Evolutionary conservation across 2,113 vertebrate species (phyloP).

Genomic region (Sula dactylatra): DNA sequence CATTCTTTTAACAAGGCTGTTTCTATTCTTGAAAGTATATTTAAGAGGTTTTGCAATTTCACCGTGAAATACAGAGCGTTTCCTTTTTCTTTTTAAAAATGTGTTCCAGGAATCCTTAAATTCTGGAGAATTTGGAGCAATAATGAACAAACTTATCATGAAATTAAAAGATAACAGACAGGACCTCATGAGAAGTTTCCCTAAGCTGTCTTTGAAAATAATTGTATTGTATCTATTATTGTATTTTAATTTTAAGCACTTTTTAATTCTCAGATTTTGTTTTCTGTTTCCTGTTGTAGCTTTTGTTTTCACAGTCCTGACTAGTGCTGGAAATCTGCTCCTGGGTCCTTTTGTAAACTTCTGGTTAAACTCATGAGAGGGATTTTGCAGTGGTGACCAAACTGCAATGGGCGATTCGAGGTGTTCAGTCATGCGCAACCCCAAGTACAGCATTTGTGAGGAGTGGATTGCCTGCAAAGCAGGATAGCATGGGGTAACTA

Average conservation of each 20-base stretch:
- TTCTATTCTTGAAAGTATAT: conserved; percentile 36
- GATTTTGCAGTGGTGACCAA: neutral
- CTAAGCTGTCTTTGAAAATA: neutral
- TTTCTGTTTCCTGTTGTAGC: neutral
- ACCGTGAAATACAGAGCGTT: neutral
- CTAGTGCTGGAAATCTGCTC: neutral
- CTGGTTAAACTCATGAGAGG: neutral
- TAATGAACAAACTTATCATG: neutral
- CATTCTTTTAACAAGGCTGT: conserved; percentile 39
- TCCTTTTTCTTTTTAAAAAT: neutral
- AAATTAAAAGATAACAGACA: neutral
- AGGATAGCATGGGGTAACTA: rapidly evolving
- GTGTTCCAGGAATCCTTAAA: neutral
- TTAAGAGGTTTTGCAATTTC: conserved; percentile 36
- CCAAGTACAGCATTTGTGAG: neutral
- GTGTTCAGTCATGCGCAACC: neutral
- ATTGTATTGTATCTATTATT: neutral
- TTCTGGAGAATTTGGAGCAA: neutral
- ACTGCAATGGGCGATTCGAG: rapidly evolving
- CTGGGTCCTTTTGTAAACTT: neutral
- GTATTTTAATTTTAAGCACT: neutral
- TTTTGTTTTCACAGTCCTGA: neutral
- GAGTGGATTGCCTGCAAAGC: neutral
- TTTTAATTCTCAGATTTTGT: neutral
- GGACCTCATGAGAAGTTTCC: neutral